phyloP scores from a whole-genome alignment of 2,113 vertebrate species.

The Epinephelus fuscoguttatus region DNA sequence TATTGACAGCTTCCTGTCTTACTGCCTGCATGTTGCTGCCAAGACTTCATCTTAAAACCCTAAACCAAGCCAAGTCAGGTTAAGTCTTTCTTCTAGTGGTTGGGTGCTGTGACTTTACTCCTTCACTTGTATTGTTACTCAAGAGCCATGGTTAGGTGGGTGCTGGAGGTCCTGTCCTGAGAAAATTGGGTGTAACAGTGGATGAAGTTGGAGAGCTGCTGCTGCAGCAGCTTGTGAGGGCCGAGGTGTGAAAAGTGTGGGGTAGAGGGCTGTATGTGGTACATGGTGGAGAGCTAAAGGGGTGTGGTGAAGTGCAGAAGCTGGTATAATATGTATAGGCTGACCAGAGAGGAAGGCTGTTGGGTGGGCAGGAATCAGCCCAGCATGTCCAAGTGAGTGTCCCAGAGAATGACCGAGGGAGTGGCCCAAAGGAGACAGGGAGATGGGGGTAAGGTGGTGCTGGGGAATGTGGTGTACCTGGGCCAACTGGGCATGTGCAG shows the following conservation, averaged over 20 bases:
- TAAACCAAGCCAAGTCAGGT: conserved; percentile 10
- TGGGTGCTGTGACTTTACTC: conserved; percentile 25
- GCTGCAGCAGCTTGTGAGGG: conserved; percentile 89
- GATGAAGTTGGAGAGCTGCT: conserved; percentile 95
- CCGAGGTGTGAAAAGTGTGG: conserved; percentile 92
- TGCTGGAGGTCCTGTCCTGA: conserved; percentile 99
- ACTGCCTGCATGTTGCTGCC: conserved; percentile 25
- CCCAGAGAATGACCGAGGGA: conserved; percentile 87
- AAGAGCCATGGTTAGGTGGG: conserved; percentile 96
- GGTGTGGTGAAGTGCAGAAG: conserved; percentile 94
- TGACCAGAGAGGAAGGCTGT: conserved; percentile 96
- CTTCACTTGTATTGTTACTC: conserved; percentile 72
- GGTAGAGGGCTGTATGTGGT: conserved; percentile 93
- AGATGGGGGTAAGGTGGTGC: conserved; percentile 95
- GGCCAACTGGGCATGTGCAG: conserved; percentile 91
- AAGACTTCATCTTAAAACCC: conserved; percentile 37
- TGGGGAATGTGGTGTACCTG: conserved; percentile 99
- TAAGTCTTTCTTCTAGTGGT: conserved; percentile 29
- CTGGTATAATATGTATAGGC: conserved; percentile 98
- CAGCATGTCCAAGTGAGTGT: conserved; percentile 88
- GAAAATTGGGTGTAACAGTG: conserved; percentile 97
- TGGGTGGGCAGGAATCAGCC: conserved; percentile 93
- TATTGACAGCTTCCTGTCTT: conserved; percentile 28
- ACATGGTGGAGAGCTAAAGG: conserved; percentile 95
- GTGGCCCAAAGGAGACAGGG: conserved; percentile 90